These are phyloP conservation scores for Orestias chungarensis DNA, from an alignment of 2,797 vertebrate species.

Conservation along the genomic window DNA sequence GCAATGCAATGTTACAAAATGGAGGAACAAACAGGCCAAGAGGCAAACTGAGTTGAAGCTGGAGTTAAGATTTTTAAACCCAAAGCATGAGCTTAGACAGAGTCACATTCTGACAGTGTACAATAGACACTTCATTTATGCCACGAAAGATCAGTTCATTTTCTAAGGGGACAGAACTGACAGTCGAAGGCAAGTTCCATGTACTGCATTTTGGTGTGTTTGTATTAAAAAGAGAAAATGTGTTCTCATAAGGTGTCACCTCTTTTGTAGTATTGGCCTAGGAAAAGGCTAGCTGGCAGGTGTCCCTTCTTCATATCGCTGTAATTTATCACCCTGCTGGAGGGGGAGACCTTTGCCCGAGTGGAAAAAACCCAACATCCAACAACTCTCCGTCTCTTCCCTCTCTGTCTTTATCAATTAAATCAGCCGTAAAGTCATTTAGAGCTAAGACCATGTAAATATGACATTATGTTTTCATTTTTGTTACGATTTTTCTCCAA, in stretches of 20 bases:
- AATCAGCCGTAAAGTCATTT: conserved; percentile 26
- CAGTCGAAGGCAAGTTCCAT: conserved; percentile 71
- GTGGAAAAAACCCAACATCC: conserved; percentile 47
- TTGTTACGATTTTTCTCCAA: conserved; percentile 12
- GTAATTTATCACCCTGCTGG: conserved; percentile 80
- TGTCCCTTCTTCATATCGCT: conserved; percentile 78
- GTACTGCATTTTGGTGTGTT: conserved; percentile 35
- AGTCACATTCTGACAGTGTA: conserved; percentile 25
- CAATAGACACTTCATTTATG: conserved; percentile 60
- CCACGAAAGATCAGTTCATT: conserved; percentile 63
- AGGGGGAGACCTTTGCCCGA: conserved; percentile 63
- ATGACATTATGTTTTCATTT: conserved; percentile 16
- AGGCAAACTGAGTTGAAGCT: background rate
- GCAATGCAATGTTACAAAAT: background rate
- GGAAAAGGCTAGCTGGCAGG: conserved; percentile 68
- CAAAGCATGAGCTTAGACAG: background rate
- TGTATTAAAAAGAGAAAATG: conserved; percentile 4
- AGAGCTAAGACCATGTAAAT: conserved; percentile 17
- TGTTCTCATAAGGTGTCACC: conserved; percentile 31
- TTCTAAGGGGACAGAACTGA: conserved; percentile 62
- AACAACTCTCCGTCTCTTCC: conserved; percentile 11
- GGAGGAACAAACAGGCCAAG: background rate
- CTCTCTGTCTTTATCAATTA: conserved; percentile 29
- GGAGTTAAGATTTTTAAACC: background rate
- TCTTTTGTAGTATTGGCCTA: conserved; percentile 46